Base-by-base conservation (phyloP, 2,113 vertebrate genomes). In the Clinocottus analis region DNA sequence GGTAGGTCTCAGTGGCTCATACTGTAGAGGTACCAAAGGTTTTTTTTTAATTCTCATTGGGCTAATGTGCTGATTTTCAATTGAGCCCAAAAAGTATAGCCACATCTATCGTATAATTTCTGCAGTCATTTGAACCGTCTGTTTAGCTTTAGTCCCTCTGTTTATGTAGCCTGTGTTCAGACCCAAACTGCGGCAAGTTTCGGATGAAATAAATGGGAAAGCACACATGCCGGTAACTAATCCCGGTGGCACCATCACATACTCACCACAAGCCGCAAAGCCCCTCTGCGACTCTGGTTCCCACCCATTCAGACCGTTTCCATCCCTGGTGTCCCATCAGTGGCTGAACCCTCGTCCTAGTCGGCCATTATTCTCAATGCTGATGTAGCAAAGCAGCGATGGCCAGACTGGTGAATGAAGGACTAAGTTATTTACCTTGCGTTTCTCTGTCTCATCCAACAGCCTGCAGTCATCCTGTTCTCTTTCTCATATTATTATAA, bases 171-270 rank as follows among this genome's bases (percentile, higher is more conserved):
- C 63, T 74, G 74, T 79, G 82, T 82, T 86, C 71, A 7, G 78
- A 53, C 79, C 85, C 59, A 51, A 80, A 72, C 83, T 89, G 83
- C 89, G 86, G 87, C 82, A 86, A 75, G 81, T 81, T 91, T 86
- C 55, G 56, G 71, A 80, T 89, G 76, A 87, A 90, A 85, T 86
- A 73, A 91, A 90, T 88, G 78, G 84, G 81, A 89, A 91, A 91
- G 87, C 80, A 84, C 91, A 90, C 83, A 85, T 83, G 89, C 78
- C 67, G 68, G 80, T 86, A 86, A 85, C 88, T 90, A 90, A 90
- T 90, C 84, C 88, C 80, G 39, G 60, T 80, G 61, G 80, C 85
- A 93, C 85, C 89, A 80, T 90, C 85, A 67, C 72, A 83, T 66
- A 39, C 82, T 88, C 81, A 71, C 90, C 91, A 79, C 91, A 91